Base-by-base conservation (phyloP, 2,113 vertebrate species). In the Thunnus maccoyii region DNA sequence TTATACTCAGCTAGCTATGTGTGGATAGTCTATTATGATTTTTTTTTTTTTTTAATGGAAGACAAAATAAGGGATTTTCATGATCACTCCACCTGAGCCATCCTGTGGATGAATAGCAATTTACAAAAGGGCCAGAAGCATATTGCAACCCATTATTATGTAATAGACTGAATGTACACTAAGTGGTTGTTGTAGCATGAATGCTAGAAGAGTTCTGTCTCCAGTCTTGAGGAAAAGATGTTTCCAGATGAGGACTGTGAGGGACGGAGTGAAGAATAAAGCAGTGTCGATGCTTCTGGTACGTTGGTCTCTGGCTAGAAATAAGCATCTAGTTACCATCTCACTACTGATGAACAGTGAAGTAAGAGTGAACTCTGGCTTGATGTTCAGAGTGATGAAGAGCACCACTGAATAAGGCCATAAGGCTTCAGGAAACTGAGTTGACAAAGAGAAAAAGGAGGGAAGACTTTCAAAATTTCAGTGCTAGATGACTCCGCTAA, bases 371-470 rank as follows among this genome's bases (percentile, higher is more conserved):
- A 82, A 71, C 80, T 84, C 71, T 73, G 16, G 55, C 30, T 14
- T 83, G 50, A 80, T 79, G 69, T 82, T 86, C 73, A 61, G 68
- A 60, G 58, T 55, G 72, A 74, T 79, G 30, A 76, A 89, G 58
- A 93, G 92, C 91, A 92, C 89, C 91, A 84, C 73, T 76, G 83
- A 78, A 87, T 89, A 86, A 89, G 86, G 79, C 88, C 78, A 61
- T 82, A 72, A 80, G 66, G 73, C 79, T 81, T 78, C 30, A 78
- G 82, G 61, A 82, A 82, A 60, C 0, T 3, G 66, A 86, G 61
- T 55, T 65, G 78, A 75, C 32, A 25, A 72, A 76, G 52, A 66
- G 68, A 69, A 69, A 67, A 70, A 78, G 72, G 58, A 72, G 54
- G 66, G 60, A 76, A 73, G 48, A 48, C 63, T 57, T 58, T 71